Evolutionary conservation across 1,140 invertebrate genomes (phyloP), one percentile per base, ranked within the genome.

Genomic region (Laodelphax striatellus): DNA sequence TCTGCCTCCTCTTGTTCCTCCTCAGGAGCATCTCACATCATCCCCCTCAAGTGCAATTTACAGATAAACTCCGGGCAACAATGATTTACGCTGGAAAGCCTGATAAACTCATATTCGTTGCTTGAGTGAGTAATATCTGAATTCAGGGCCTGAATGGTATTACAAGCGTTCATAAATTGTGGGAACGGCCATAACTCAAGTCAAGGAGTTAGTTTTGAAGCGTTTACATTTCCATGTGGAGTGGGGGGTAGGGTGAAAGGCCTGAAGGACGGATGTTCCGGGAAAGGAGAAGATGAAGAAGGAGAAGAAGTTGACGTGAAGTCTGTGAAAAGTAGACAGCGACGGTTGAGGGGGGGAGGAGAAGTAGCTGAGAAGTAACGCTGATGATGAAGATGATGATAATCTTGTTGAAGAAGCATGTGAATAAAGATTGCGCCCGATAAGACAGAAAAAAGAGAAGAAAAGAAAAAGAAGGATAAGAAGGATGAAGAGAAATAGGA

Each of bases 161-260:
- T 73, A 72, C 71, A 72, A 72, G 71, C 71, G 72, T 71, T 72
- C 72, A 71, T 73, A 73, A 73, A 73, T 73, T 72, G 67, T 71
- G 31, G 31, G n/a, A 66, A 69, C 65, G 67, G 67, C 69, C 65
- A 70, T 72, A 72, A 72, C 69, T 70, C 71, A 71, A 38, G 71
- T 69, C 68, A 69, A 66, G 63, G 46, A 50, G 55, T 31, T 34
- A 41, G 34, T 34, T 31, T 31, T 31, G 55, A 21, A 16, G 55
- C 55, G 17, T 16, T 57, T 57, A 31, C 55, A 57, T 57, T 34
- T 31, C 53, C 53, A 55, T 24, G 19, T 21, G 50, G 3, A 14
- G 11, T 3, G 50, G 53, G 53, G 53, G 16, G 24, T 5, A 11
- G 6, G 13, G 22, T 31, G 2, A 14, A 55, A 28, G 5, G 24